These are phyloP conservation scores for Yasuhikotakia modesta DNA, from an alignment of 2,797 vertebrate species.

Conservation along the genomic window DNA sequence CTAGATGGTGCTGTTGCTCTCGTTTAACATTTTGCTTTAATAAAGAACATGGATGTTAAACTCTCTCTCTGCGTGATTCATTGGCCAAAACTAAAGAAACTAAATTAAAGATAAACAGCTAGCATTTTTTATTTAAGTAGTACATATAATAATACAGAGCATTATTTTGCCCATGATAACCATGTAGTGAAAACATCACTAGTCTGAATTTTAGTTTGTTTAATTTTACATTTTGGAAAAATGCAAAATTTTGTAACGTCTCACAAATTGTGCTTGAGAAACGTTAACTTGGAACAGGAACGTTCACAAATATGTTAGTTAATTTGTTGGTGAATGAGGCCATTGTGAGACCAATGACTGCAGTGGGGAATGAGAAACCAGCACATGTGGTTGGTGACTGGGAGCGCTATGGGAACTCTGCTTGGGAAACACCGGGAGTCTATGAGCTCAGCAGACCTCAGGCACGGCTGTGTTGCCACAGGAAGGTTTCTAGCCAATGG, in stretches of 20 bases:
- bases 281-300: background rate
- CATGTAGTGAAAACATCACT: too few species aligned
- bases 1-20: too few species aligned
- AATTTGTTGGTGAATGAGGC: background rate
- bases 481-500: slow-evolving; percentile 48
- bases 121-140: too few species aligned
- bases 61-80: too few species aligned
- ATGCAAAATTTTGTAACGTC: background rate
- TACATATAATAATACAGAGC: too few species aligned
- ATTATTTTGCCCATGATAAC: too few species aligned
- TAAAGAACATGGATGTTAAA: too few species aligned
- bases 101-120: too few species aligned
- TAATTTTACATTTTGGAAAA: too few species aligned
- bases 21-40: too few species aligned
- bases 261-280: background rate
- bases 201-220: too few species aligned
- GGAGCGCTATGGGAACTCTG: slow-evolving; percentile 62
- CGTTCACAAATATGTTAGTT: background rate
- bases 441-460: slow-evolving; percentile 49
- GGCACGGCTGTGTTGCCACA: slow-evolving; percentile 44
- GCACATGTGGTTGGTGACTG: slow-evolving; percentile 54
- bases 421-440: slow-evolving; percentile 58
- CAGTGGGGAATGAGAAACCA: slow-evolving; percentile 46
- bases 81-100: too few species aligned
- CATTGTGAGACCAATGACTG: slow-evolving; percentile 46